phyloP scores from a whole-genome alignment of 2,888 invertebrate species.

The Aquatica leii region DNA sequence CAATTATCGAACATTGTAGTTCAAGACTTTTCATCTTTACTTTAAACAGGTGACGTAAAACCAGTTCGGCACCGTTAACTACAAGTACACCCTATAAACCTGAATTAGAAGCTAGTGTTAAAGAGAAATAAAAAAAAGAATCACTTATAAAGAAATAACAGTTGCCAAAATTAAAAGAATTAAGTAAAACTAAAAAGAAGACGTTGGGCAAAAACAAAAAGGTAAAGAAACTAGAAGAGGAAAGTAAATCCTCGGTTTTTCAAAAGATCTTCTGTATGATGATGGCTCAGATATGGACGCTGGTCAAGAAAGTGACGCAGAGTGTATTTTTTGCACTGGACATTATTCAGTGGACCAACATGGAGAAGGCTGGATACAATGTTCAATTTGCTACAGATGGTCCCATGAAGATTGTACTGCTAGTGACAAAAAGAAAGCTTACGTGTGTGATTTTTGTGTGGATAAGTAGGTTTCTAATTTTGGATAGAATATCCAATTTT shows the following conservation, averaged over 20 bases:
- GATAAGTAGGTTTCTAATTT: background rate
- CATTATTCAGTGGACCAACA: constrained; percentile 23
- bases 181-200: background rate
- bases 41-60: background rate
- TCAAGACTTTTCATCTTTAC: background rate
- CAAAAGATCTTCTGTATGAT: background rate
- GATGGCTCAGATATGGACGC: constrained; percentile 5
- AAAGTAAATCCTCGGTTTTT: background rate
- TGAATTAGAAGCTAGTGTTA: background rate
- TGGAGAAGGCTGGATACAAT: constrained; percentile 24
- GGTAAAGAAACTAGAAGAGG: constrained; percentile 1
- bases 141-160: constrained; percentile 6
- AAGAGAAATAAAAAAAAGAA: constrained; percentile 1
- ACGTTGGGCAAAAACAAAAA: background rate
- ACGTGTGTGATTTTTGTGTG: constrained; percentile 7
- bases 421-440: constrained; percentile 6
- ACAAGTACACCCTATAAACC: background rate
- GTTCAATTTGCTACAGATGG: too few species aligned
- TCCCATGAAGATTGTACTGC: constrained; percentile 23
- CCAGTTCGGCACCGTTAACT: background rate
- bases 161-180: too few species aligned
- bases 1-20: background rate
- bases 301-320: background rate
- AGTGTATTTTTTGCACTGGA: constrained; percentile 18
- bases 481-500: background rate